These are phyloP conservation scores for Diadophis punctatus DNA, from an alignment of 2,113 vertebrate species.

Conservation along the genomic window DNA sequence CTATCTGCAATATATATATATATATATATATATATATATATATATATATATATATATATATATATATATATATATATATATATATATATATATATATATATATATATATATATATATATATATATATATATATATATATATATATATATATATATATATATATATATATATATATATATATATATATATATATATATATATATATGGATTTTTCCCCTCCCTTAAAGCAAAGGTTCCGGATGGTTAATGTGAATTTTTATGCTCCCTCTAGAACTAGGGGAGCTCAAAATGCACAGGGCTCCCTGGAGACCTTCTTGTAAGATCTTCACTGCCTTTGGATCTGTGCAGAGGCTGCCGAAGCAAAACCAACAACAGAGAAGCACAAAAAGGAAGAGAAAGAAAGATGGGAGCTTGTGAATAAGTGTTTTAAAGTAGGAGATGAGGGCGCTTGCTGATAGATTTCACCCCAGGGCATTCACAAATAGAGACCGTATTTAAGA, in stretches of 20 bases:
- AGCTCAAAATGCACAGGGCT: background rate
- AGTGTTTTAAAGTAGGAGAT: background rate
- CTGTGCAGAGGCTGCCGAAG: constrained; percentile 1
- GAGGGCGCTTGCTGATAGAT: background rate
- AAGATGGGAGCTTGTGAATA: background rate
- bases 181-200: too few relatives aligned
- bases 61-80: too few relatives aligned
- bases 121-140: too few relatives aligned
- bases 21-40: too few relatives aligned
- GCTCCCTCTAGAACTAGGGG: background rate
- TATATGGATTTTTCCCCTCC: background rate
- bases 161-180: too few relatives aligned
- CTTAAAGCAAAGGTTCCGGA: constrained; percentile 22
- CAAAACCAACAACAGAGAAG: constrained; percentile 9
- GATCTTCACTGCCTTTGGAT: constrained; percentile 8
- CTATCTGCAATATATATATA: background rate
- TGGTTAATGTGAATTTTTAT: constrained; percentile 18
- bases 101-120: too few relatives aligned
- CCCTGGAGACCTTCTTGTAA: background rate
- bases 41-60: too few relatives aligned
- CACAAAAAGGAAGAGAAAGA: background rate
- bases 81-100: too few relatives aligned
- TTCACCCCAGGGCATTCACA: background rate
- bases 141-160: too few relatives aligned
- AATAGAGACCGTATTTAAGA: background rate